Evolutionary conservation across 2,113 vertebrate species (phyloP), one percentile per base, ranked within the genome.

Genomic region (Collichthys lucidus): DNA sequence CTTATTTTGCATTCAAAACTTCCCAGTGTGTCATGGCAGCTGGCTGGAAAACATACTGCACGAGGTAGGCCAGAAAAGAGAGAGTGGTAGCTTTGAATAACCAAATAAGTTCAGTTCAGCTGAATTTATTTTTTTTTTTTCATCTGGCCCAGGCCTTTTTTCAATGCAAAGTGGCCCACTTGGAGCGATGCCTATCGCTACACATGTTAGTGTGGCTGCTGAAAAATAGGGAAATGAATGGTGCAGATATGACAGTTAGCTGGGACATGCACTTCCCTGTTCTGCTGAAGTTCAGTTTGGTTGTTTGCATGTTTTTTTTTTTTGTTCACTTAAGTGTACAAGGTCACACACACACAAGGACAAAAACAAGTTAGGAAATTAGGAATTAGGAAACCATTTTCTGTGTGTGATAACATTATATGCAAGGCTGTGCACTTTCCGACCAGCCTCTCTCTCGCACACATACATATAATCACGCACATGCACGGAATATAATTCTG

Each of bases 51-150:
- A 86, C 35, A 50, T 26, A 35, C 20, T 8, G 63, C 4, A 35
- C 35, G 46, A 26, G 29, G 74, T 4, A 26, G 66, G 62, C 26
- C 60, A 72, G 86, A 85, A 77, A 78, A 84, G 85, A 82, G 77
- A 91, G 86, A 87, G 88, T 63, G 80, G 64, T 26, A 74, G 70
- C 83, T 95, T 96, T 96, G 95, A 94, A 94, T 96, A 95, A 89
- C 47, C 95, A 95, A 95, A 95, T 94, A 42, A 87, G 66, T 59
- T 68, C 72, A 24, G 76, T 88, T 92, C 84, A 88, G 76, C 63
- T 79, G 55, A 84, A 89, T 93, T 92, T 77, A 62, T 77, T 62
- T 77, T 35, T 92, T 77, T 65, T 77, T 62, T 77, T 35, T 35
- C 78, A 71, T 65, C 66, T 47, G 61, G 26, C 35, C 10, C 4